Conservation (phyloP, 1,140 invertebrate species). For the Drosophila auraria region DNA sequence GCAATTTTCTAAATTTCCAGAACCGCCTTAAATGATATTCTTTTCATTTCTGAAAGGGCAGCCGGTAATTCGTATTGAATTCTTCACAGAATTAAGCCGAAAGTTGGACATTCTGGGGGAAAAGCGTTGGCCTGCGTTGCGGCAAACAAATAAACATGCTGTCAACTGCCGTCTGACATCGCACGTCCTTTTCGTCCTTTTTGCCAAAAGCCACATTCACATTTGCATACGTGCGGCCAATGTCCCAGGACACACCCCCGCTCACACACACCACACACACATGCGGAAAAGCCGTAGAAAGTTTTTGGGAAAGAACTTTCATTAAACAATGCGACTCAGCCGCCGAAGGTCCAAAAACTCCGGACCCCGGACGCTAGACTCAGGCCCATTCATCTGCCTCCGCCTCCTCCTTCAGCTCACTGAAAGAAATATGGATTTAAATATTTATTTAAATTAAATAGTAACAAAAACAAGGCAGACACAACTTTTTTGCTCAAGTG, state of each 20-base stretch:
- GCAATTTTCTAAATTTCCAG: too few relatives aligned
- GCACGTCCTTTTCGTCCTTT: constrained; percentile 36
- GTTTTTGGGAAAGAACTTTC: constrained; percentile 82
- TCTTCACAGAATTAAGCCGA: neutral
- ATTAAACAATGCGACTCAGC: constrained; percentile 79
- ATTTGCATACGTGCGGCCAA: constrained; percentile 80
- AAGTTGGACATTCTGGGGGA: constrained; percentile 12
- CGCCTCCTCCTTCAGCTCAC: neutral
- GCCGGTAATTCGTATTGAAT: constrained; percentile 2
- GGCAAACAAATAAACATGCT: constrained; percentile 82
- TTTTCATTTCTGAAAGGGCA: neutral
- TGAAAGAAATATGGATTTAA: neutral
- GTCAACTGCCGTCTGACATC: constrained; percentile 82
- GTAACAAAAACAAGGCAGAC: too few relatives aligned
- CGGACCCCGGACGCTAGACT: constrained; percentile 2
- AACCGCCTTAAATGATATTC: too few relatives aligned
- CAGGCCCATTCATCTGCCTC: neutral
- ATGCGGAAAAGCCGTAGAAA: constrained; percentile 53
- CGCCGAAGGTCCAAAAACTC: constrained; percentile 48
- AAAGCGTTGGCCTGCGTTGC: constrained; percentile 10
- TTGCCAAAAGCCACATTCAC: constrained; percentile 51
- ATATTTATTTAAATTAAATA: too few relatives aligned
- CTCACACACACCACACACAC: constrained; percentile 28
- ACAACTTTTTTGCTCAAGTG: too few relatives aligned
- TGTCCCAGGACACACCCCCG: constrained; percentile 64